Evolutionary conservation across 1,140 invertebrate genomes (phyloP), one percentile per base, ranked within the genome.

Genomic region (Aphaenogaster ashmeadi): DNA sequence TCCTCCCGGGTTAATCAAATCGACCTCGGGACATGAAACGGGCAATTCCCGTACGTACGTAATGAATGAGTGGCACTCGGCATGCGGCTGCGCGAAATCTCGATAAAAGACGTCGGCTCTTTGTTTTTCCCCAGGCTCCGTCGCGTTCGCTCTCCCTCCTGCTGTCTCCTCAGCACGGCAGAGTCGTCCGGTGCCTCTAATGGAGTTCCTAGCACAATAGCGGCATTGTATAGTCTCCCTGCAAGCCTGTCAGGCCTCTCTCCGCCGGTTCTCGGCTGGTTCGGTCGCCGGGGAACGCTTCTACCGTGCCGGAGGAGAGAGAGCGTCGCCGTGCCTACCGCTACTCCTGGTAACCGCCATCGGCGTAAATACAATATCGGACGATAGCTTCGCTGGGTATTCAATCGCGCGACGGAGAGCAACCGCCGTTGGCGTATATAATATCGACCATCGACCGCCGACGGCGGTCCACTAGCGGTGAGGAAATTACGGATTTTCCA

Each of bases 361-460:
- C 87, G 72, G 52, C 66, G 88, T 74, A 91, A 90, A 90, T 90
- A 90, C 87, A 91, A 88, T 90, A 88, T 91, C 89, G 87, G 60
- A 56, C 77, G 71, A 89, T 84, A 81, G 69, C 77, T 60, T 66
- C 80, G 60, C 38, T 33, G 56, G 41, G 38, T 69, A 84, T 87
- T 87, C 79, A 87, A 87, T 86, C 67, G 66, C 38, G 50, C 52
- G 75, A 75, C 56, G 54, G 54, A 62, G 71, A 44, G 69, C 44
- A 58, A 27, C 80, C 41, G 44, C 72, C 69, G 36, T 41, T n/a
- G 56, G 41, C 69, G 77, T 69, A 64, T 69, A 64, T 47, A 87
- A 87, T 69, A 77, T 77, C 54, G 77, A 69, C 33, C 36, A 50
- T 1, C 11, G 13, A 50, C 2, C 11, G 13, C 2, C 7, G 54